phyloP scores from a whole-genome alignment of 2,797 vertebrate genomes.

The Micrastur ruficollis region DNA sequence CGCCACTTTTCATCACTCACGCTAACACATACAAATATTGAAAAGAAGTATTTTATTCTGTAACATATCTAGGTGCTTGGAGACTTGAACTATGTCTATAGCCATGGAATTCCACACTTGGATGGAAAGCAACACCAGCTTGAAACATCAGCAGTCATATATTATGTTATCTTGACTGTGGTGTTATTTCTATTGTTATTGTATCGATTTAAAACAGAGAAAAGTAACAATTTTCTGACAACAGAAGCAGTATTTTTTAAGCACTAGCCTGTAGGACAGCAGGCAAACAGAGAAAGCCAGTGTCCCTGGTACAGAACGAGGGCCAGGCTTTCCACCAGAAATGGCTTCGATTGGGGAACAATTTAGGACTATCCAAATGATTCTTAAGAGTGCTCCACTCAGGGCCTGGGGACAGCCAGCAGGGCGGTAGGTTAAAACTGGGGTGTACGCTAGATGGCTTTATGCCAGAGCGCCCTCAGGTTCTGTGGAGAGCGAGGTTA shows the following conservation, averaged over 20 bases:
- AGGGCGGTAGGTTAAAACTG: background rate
- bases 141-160: background rate
- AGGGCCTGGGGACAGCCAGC: fast-evolving
- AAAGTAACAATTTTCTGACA: background rate
- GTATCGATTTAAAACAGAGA: background rate
- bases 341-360: background rate
- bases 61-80: background rate
- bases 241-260: background rate
- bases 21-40: background rate
- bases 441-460: background rate
- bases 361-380: background rate
- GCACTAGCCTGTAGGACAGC: background rate
- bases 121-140: background rate
- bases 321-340: background rate
- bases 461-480: background rate
- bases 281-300: background rate
- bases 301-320: background rate
- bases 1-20: background rate
- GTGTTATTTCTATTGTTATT: background rate
- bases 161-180: background rate
- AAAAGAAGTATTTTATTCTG: background rate
- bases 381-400: background rate
- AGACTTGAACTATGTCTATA: background rate
- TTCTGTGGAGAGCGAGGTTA: background rate
- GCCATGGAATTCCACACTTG: background rate